Percentiles rank a stretch among this genome's conserved stretches.
Evolutionary conservation across 1,140 invertebrate species (phyloP).

Genomic region (Macrobrachium nipponense): DNA sequence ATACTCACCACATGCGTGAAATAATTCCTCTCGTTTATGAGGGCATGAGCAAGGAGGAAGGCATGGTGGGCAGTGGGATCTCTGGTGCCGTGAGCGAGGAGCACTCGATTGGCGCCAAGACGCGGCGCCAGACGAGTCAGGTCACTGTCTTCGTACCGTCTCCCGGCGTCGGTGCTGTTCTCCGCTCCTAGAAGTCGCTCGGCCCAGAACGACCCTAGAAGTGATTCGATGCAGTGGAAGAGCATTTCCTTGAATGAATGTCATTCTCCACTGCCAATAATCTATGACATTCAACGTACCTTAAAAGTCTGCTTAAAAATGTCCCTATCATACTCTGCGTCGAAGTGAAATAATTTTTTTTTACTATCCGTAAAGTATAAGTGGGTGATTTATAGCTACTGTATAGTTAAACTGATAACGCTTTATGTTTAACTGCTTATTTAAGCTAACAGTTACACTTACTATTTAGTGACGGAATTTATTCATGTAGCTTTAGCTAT

Average conservation of each 20-base stretch:
- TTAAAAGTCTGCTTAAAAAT: no score
- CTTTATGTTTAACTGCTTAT: no score
- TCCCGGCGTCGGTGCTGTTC: constrained; percentile 33
- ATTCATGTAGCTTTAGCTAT: no score
- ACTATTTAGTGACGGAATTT: no score
- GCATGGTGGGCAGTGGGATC: constrained; percentile 55
- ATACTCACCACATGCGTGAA: constrained; percentile 52
- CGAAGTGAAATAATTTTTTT: no score
- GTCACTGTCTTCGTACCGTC: constrained; percentile 57
- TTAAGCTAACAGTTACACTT: no score
- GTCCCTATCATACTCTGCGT: no score
- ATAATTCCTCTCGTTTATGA: constrained; percentile 34
- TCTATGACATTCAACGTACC: no score
- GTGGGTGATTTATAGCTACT: no score
- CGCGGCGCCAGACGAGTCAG: constrained; percentile 39
- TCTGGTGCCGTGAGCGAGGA: constrained; percentile 50
- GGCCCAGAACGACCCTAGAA: constrained; percentile 49
- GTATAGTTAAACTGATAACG: no score
- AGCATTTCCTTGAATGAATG: background rate
- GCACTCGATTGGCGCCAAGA: constrained; percentile 29
- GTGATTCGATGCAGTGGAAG: background rate
- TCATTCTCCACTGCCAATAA: background rate
- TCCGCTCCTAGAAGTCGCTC: constrained; percentile 46
- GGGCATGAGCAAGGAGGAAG: constrained; percentile 56
- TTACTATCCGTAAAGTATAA: no score